phyloP scores from a whole-genome alignment of 2,113 vertebrate species.

The Montifringilla adamsi region DNA sequence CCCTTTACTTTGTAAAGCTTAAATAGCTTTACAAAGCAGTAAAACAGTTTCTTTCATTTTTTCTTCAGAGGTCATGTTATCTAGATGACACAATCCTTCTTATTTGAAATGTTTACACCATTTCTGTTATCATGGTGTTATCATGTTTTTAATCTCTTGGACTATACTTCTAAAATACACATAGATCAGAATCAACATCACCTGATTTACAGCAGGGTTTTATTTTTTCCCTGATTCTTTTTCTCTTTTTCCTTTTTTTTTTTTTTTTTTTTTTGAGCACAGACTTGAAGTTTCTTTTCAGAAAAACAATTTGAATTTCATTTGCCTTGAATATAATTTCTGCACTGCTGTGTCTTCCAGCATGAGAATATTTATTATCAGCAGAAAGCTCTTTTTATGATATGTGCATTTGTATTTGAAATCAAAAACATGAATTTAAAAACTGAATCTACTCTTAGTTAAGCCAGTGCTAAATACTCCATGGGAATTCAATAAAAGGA shows the following conservation, averaged over 20 bases:
- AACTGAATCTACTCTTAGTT: neutral
- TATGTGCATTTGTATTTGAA: neutral
- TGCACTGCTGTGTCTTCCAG: neutral
- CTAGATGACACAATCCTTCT: neutral
- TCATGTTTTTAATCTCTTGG: neutral
- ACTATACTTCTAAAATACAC: neutral
- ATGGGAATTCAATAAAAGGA: neutral
- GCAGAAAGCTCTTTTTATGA: neutral
- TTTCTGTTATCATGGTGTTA: neutral
- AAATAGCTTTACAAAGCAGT: neutral
- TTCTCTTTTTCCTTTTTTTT: fast-evolving
- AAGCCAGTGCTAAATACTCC: neutral
- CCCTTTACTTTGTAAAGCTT: neutral
- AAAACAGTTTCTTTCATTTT: neutral
- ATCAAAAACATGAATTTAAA: neutral
- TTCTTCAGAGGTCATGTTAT: neutral
- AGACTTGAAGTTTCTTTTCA: neutral
- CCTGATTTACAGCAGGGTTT: neutral
- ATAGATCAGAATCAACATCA: neutral
- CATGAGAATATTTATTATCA: neutral
- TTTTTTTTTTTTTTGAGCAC: neutral
- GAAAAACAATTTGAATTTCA: neutral
- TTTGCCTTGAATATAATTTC: neutral
- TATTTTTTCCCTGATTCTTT: neutral
- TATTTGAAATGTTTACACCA: neutral